These are phyloP conservation scores for Camelus bactrianus DNA, from an alignment of 2,113 vertebrate genomes.

Conservation along the genomic window DNA sequence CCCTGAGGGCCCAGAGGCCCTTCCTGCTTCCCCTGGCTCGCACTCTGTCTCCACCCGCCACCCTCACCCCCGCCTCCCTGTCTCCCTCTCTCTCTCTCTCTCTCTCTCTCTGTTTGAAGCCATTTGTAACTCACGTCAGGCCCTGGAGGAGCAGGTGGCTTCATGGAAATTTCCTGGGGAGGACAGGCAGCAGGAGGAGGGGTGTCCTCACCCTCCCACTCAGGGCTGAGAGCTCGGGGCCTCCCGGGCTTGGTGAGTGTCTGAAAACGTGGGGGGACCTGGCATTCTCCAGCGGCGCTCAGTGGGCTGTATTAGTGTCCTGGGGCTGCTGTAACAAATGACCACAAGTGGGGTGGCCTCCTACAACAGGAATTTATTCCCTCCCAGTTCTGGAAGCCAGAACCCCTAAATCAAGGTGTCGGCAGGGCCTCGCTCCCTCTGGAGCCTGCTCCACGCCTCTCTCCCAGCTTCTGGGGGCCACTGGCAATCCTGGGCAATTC, in stretches of 20 bases:
- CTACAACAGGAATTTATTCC: not conserved
- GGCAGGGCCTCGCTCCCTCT: fast-evolving
- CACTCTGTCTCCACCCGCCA: too few relatives aligned
- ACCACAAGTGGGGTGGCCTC: not conserved
- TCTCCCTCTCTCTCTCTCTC: not conserved
- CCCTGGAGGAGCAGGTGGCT: not conserved
- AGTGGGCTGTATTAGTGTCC: not conserved
- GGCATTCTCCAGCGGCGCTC: not conserved
- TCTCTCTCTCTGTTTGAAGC: not conserved
- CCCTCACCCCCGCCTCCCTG: not conserved
- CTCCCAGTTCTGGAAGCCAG: not conserved
- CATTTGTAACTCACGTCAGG: not conserved
- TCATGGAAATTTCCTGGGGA: not conserved
- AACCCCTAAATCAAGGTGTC: not conserved
- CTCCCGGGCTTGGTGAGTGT: not conserved
- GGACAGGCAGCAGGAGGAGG: not conserved
- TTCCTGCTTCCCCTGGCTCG: not conserved
- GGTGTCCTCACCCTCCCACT: not conserved
- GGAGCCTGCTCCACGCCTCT: fast-evolving
- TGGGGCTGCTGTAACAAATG: not conserved
- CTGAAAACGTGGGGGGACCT: not conserved
- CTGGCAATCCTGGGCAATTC: fast-evolving
- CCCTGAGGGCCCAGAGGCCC: not conserved
- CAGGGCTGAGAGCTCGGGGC: not conserved
- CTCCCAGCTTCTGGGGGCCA: not conserved